phyloP scores from a whole-genome alignment of 2,888 invertebrate species.

The Mermis nigrescens region DNA sequence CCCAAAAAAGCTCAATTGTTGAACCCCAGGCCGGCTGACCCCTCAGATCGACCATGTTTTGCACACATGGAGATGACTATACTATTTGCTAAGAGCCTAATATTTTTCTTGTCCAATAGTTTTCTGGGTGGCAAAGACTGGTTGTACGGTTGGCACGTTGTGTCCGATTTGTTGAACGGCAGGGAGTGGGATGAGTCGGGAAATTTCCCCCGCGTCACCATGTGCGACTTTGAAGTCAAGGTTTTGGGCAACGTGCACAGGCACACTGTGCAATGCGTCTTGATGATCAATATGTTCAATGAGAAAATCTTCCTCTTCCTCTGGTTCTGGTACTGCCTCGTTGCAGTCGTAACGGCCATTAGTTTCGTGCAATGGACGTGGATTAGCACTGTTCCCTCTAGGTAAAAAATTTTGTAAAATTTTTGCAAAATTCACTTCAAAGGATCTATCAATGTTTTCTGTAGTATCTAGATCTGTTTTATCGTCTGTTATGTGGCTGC shows the following conservation, averaged over 20 bases:
- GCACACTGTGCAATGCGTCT: constrained; percentile 30
- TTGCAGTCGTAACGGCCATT: constrained; percentile 26
- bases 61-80: too few species aligned
- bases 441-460: too few species aligned
- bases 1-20: too few species aligned
- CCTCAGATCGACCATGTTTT: too few species aligned
- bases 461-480: too few species aligned
- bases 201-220: constrained; percentile 26
- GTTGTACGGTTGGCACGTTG: constrained; percentile 30
- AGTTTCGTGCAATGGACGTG: constrained; percentile 31
- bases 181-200: constrained; percentile 29
- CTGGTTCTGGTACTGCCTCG: constrained; percentile 32
- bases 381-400: constrained; percentile 29
- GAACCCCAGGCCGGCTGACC: too few species aligned
- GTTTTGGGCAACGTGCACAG: constrained; percentile 30
- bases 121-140: constrained; percentile 28
- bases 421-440: too few species aligned
- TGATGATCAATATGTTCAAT: constrained; percentile 27
- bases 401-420: too few species aligned
- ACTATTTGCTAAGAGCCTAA: too few species aligned
- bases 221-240: constrained; percentile 33
- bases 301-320: constrained; percentile 26
- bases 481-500: too few species aligned
- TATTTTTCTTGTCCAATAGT: constrained; percentile 29
- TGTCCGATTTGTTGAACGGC: constrained; percentile 31